phyloP scores from a whole-genome alignment of 1,140 invertebrate genomes.

The Chionoecetes opilio region DNA sequence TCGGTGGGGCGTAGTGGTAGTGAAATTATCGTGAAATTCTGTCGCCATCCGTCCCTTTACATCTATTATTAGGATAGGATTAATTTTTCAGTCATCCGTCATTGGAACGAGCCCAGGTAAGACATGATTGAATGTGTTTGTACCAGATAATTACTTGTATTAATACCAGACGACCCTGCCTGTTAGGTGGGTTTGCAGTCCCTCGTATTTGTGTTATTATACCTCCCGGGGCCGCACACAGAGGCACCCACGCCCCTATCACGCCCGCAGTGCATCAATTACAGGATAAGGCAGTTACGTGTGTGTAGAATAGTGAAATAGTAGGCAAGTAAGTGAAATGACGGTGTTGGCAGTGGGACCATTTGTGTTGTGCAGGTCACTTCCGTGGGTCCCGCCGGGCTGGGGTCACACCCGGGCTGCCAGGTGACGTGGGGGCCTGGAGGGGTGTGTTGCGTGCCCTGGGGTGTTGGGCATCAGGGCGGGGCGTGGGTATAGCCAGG shows the following conservation, averaged over 20 bases:
- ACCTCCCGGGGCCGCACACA: too few relatives aligned
- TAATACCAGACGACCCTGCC: slow-evolving; percentile 67
- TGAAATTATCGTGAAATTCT: slow-evolving; percentile 77
- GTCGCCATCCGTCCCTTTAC: slow-evolving; percentile 79
- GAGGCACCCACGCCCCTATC: too few relatives aligned
- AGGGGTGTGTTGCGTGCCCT: not conserved
- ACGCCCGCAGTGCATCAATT: too few relatives aligned
- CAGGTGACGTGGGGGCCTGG: not conserved
- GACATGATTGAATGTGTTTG: not conserved
- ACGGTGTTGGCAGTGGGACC: too few relatives aligned
- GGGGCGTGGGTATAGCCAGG: too few relatives aligned
- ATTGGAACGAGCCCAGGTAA: slow-evolving; percentile 79
- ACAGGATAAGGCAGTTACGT: too few relatives aligned
- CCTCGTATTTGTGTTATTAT: slow-evolving; percentile 29
- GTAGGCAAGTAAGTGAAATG: too few relatives aligned
- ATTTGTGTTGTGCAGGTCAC: too few relatives aligned
- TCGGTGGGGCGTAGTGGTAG: slow-evolving; percentile 77
- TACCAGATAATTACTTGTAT: slow-evolving; percentile 44
- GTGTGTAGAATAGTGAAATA: too few relatives aligned
- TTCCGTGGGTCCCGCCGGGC: too few relatives aligned
- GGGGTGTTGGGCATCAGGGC: too few relatives aligned
- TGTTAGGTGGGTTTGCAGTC: slow-evolving; percentile 3
- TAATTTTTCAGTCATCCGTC: slow-evolving; percentile 80
- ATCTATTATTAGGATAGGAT: slow-evolving; percentile 79
- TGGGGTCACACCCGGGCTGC: too few relatives aligned